Conservation (phyloP, 2,888 invertebrate genomes). For the Cremastinae sp. region DNA sequence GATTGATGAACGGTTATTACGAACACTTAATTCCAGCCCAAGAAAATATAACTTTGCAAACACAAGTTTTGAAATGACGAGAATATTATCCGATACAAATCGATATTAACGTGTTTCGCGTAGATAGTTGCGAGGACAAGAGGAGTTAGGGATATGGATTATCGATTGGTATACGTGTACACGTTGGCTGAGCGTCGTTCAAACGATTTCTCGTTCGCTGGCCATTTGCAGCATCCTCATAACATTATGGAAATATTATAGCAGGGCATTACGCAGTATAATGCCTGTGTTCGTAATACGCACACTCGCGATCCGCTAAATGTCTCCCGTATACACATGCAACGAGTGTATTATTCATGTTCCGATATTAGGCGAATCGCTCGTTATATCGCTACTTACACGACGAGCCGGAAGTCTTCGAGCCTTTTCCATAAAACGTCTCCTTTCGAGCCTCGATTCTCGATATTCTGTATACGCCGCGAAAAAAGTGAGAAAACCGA, state of each 20-base stretch:
- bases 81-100: too few species aligned
- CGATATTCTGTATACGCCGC: constrained; percentile 12
- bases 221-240: constrained; percentile 42
- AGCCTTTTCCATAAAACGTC: neutral
- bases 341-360: neutral
- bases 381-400: constrained; percentile 43
- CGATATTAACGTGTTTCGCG: too few species aligned
- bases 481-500: neutral
- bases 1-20: too few species aligned
- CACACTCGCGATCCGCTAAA: too few species aligned
- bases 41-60: too few species aligned
- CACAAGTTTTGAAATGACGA: too few species aligned
- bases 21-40: too few species aligned
- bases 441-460: neutral
- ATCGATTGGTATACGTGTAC: constrained; percentile 49
- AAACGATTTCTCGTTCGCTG: constrained; percentile 24
- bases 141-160: too few species aligned
- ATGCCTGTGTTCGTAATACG: too few species aligned
- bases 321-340: constrained; percentile 10
- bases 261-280: constrained; percentile 28
- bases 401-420: constrained; percentile 3
- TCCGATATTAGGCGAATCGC: constrained; percentile 40
- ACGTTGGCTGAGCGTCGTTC: constrained; percentile 6
- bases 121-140: too few species aligned
- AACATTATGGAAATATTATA: constrained; percentile 51